Evolutionary conservation across 2,888 invertebrate genomes (phyloP), one percentile per base, ranked within the genome.

Genomic region (Thymelicus acteon): DNA sequence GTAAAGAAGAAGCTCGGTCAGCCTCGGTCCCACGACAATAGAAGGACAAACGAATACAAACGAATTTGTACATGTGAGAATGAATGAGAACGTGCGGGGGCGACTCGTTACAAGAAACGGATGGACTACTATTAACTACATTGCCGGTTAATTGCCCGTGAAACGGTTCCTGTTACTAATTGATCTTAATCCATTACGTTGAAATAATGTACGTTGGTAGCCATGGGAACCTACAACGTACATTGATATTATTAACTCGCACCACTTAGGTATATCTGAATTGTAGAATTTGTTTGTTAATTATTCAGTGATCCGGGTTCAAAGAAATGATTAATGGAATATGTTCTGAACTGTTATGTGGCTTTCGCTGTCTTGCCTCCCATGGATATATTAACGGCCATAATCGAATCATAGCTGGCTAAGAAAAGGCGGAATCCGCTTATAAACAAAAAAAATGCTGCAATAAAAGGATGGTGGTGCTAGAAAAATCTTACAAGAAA

Each of bases 11-110:
- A 31, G 24, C 13, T 7, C 13, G 48, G 19, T 37, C 31, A 31
- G 31, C 31, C 31, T 31, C 19, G 60, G 24, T 69, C 70, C 49
- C 64, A 70, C 69, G 69, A 49, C 24, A 64, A 44, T 74, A 54
- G 71, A 82, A 82, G 82, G n/a, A n/a, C n/a, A n/a, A n/a, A n/a
- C n/a, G n/a, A n/a, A n/a, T n/a, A n/a, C n/a, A n/a, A n/a, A 85
- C 78, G 76, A 74, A 78, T 82, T 77, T 75, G 71, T 75, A 71
- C 61, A 76, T 76, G 78, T 78, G 82, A 84, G 85, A 87, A 86
- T 82, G 84, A 82, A 77, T 69, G 77, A 80, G 83, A 88, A 86
- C 85, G 84, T 83, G 84, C 82, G 85, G 83, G 80, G 87, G 85
- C 83, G 84, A 83, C 75, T 67, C 39, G 67, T 31, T 71, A 64